Conservation (phyloP, 2,797 vertebrate genomes). For the Taeniopygia guttata region DNA sequence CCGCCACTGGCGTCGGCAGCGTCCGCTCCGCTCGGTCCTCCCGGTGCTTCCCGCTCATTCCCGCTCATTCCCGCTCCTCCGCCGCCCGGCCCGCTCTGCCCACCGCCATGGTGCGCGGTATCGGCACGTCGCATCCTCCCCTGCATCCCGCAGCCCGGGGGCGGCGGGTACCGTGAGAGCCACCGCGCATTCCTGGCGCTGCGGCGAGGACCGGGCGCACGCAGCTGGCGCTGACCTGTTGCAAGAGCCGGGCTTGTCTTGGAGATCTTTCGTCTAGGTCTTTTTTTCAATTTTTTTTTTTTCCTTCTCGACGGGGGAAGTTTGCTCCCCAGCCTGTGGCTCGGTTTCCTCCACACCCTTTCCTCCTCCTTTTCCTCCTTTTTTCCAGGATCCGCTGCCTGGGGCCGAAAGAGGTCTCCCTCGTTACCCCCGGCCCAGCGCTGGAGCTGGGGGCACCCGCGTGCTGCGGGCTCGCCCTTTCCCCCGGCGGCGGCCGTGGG, state of each 20-base stretch:
- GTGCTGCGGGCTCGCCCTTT: not conserved
- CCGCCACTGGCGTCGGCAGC: slow-evolving; percentile 16
- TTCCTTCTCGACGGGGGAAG: not conserved
- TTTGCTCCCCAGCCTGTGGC: not conserved
- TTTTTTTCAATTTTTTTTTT: not conserved
- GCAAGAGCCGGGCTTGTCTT: not conserved
- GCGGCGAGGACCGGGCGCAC: not conserved
- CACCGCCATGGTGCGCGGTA: not conserved
- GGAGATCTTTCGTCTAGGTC: not conserved
- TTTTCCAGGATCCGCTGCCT: not conserved
- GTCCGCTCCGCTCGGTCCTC: not conserved
- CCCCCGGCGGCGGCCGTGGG: not conserved
- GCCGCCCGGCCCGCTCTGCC: too few species aligned
- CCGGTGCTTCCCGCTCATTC: too few species aligned
- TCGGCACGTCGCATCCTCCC: not conserved
- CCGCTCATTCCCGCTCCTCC: too few species aligned
- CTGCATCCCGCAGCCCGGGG: not conserved
- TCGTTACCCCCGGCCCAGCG: not conserved
- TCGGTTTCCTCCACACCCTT: slow-evolving; percentile 20
- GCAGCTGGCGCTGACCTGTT: not conserved
- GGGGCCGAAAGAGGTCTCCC: not conserved
- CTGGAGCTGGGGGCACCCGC: not conserved
- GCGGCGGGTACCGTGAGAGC: not conserved
- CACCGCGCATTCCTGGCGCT: not conserved
- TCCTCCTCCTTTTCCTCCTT: not conserved